Percentiles rank a stretch among this genome's conserved stretches.
These are phyloP conservation scores for Gymnarchus niloticus DNA, from an alignment of 2,113 vertebrate species.

Conservation along the genomic window DNA sequence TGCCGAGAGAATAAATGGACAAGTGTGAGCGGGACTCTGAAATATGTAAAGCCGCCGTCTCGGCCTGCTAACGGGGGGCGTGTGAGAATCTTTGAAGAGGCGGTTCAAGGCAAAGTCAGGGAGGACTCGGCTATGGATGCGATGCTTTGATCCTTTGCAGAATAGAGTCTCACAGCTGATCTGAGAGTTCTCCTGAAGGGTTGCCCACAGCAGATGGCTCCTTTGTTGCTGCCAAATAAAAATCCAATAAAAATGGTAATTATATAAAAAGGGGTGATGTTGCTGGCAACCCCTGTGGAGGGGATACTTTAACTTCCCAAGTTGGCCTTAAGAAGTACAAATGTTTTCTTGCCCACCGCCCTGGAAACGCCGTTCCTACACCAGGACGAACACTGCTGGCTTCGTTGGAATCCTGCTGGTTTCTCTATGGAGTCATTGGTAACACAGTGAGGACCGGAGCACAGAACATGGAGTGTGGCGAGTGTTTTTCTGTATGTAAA, in stretches of 20 bases:
- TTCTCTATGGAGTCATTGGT: background rate
- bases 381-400: background rate
- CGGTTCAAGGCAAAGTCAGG: constrained; percentile 24
- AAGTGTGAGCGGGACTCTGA: constrained; percentile 23
- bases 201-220: constrained; percentile 62
- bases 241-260: constrained; percentile 79
- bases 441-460: background rate
- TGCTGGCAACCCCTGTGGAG: constrained; percentile 46
- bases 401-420: background rate
- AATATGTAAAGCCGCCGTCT: constrained; percentile 30
- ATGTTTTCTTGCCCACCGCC: constrained; percentile 11
- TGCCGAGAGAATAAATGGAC: constrained; percentile 16
- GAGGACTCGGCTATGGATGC: constrained; percentile 5
- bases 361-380: background rate
- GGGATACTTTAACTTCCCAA: constrained; percentile 35
- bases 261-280: constrained; percentile 57
- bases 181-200: constrained; percentile 48
- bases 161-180: constrained; percentile 55
- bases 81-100: constrained; percentile 33
- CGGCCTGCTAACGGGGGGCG: background rate
- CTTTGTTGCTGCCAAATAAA: constrained; percentile 68
- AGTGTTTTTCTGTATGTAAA: no score
- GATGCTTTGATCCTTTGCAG: constrained; percentile 49
- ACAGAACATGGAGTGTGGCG: background rate
- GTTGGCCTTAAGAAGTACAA: constrained; percentile 51